Evolutionary conservation across 1,140 invertebrate species (phyloP).

Genomic region (Drosophila auraria): DNA sequence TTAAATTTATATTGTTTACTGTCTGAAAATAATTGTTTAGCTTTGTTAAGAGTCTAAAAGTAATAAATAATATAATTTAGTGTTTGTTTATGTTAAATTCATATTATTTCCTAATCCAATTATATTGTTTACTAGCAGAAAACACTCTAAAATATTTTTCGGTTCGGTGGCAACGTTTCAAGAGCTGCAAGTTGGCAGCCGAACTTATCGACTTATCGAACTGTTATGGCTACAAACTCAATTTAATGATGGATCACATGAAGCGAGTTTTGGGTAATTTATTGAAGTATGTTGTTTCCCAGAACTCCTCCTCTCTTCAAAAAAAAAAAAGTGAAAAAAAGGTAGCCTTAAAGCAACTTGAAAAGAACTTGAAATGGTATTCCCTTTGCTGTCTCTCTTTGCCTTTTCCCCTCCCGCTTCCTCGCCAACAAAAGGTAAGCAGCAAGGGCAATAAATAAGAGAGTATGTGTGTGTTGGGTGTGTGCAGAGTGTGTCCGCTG

Average conservation of each 20-base stretch:
- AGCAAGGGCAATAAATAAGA: slow-evolving; percentile 42
- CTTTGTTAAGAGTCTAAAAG: no score
- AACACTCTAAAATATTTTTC: background rate
- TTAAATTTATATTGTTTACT: background rate
- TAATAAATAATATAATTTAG: background rate
- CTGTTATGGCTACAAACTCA: slow-evolving; percentile 23
- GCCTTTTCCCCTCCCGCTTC: background rate
- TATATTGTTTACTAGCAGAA: background rate
- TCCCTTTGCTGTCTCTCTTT: slow-evolving; percentile 17
- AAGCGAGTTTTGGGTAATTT: slow-evolving; percentile 21
- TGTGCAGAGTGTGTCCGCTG: slow-evolving; percentile 6
- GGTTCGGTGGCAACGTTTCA: background rate
- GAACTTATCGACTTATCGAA: slow-evolving; percentile 13
- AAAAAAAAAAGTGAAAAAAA: background rate
- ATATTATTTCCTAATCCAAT: slow-evolving; percentile 1
- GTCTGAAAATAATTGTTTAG: no score
- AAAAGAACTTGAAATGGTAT: slow-evolving; percentile 35
- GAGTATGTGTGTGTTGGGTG: slow-evolving; percentile 7
- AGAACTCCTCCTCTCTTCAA: background rate
- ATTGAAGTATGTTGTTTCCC: slow-evolving; percentile 30
- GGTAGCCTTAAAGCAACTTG: slow-evolving; percentile 22
- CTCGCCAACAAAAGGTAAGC: slow-evolving; percentile 31
- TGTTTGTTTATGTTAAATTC: background rate
- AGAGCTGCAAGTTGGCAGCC: background rate
- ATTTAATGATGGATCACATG: slow-evolving; percentile 29